Evolutionary conservation across 2,888 invertebrate species (phyloP).

Genomic region (Galerucella calmariensis): DNA sequence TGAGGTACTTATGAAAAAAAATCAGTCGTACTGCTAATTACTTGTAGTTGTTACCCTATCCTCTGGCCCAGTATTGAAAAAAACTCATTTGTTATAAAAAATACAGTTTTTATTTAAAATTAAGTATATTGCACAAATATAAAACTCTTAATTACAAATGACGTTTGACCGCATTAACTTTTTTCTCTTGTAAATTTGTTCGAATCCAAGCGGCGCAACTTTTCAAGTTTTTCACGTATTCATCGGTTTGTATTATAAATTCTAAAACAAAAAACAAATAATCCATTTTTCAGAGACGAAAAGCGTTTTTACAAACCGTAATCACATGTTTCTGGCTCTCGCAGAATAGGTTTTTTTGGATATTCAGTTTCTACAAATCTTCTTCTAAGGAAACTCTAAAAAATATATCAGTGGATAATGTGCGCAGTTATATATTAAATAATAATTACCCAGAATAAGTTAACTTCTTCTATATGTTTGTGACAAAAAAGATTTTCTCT

Average conservation of each 20-base stretch:
- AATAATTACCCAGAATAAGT: conserved; percentile 32
- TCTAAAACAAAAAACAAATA: conserved; percentile 21
- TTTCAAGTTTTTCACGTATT: conserved; percentile 20
- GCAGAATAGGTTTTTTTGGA: not conserved
- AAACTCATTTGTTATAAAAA: not conserved
- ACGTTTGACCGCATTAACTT: conserved; percentile 13
- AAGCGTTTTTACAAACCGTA: not conserved
- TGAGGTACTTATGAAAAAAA: too few relatives aligned
- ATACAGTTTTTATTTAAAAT: not conserved
- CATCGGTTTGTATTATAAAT: conserved; percentile 3
- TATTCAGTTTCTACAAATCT: conserved; percentile 23
- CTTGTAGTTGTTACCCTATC: too few relatives aligned
- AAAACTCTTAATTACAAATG: not conserved
- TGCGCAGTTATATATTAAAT: not conserved
- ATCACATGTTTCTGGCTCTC: conserved; percentile 18
- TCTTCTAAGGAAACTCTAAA: conserved; percentile 21
- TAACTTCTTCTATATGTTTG: conserved; percentile 18
- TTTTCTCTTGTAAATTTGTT: conserved; percentile 22
- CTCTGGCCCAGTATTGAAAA: too few relatives aligned
- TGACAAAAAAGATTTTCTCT: conserved; percentile 31
- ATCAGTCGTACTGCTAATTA: too few relatives aligned
- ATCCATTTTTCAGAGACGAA: not conserved
- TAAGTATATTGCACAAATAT: conserved; percentile 11
- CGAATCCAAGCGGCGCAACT: conserved; percentile 28
- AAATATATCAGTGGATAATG: not conserved